phyloP scores from a whole-genome alignment of 2,888 invertebrate species.

The Eustalomyia histrio region DNA sequence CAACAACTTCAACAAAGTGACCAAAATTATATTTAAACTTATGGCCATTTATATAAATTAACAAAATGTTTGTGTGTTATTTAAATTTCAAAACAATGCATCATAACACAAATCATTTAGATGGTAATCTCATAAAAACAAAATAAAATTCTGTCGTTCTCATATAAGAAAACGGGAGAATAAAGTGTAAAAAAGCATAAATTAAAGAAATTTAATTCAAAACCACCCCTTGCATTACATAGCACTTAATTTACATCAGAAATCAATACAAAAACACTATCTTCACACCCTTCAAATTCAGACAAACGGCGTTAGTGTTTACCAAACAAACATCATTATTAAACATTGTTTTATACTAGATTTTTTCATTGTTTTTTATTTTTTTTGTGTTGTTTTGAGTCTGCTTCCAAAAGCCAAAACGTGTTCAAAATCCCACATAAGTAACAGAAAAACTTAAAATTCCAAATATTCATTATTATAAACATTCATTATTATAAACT shows the following conservation, averaged over 20 bases:
- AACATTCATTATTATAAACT: conserved; percentile 20
- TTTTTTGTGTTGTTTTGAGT: conserved; percentile 29
- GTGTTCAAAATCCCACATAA: conserved; percentile 56
- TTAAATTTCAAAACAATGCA: conserved; percentile 41
- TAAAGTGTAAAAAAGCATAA: not conserved
- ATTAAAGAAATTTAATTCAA: not conserved
- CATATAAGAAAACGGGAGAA: not conserved
- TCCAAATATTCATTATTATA: conserved; percentile 19
- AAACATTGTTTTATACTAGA: not conserved
- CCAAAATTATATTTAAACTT: conserved; percentile 16
- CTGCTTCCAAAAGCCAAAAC: conserved; percentile 60
- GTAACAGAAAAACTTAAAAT: conserved; percentile 9
- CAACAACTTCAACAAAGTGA: too few relatives aligned
- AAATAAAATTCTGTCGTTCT: conserved; percentile 22
- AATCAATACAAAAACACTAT: not conserved
- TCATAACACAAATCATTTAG: conserved; percentile 35
- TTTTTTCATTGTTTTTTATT: too few relatives aligned
- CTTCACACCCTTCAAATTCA: not conserved
- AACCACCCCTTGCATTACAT: conserved; percentile 18
- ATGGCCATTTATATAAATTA: conserved; percentile 34
- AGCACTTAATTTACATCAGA: conserved; percentile 26
- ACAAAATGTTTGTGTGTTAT: conserved; percentile 42
- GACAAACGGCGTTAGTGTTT: not conserved
- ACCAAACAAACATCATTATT: not conserved
- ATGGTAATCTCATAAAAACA: conserved; percentile 29